phyloP scores from a whole-genome alignment of 2,888 invertebrate genomes.

The Eurytoma adleriae region DNA sequence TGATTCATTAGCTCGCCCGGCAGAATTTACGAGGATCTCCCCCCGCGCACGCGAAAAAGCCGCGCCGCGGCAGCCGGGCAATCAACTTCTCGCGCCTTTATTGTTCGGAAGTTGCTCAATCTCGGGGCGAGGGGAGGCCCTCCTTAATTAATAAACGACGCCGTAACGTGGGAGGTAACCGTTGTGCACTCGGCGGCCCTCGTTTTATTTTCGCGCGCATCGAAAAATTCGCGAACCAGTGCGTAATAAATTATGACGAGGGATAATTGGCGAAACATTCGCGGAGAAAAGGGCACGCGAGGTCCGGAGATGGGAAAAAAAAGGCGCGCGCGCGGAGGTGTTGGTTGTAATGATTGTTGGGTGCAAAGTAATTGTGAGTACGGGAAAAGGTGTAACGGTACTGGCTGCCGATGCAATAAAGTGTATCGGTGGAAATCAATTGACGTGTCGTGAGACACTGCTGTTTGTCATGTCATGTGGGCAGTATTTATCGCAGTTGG shows the following conservation, averaged over 20 bases:
- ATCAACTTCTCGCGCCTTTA: slow-evolving; percentile 4
- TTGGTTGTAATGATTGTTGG: slow-evolving; percentile 37
- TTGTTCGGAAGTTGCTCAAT: slow-evolving; percentile 50
- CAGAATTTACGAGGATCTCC: slow-evolving; percentile 34
- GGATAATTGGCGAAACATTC: slow-evolving; percentile 17
- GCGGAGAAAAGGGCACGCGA: neutral
- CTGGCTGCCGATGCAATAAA: slow-evolving; percentile 30
- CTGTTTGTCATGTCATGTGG: no score
- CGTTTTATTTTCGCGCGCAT: neutral
- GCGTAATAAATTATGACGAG: slow-evolving; percentile 27
- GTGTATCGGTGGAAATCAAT: slow-evolving; percentile 32
- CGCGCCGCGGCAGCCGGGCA: neutral
- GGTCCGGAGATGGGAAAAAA: neutral
- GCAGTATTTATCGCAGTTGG: no score
- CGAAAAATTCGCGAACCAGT: slow-evolving; percentile 24
- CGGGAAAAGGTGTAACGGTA: slow-evolving; percentile 39
- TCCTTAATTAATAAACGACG: slow-evolving; percentile 42
- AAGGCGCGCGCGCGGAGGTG: neutral
- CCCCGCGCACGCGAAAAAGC: neutral
- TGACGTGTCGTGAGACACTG: neutral
- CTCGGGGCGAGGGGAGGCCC: neutral
- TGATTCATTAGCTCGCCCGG: slow-evolving; percentile 31
- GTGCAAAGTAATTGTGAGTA: slow-evolving; percentile 39
- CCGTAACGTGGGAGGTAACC: slow-evolving; percentile 33
- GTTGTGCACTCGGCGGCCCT: neutral